Evolutionary conservation across 2,888 invertebrate genomes (phyloP).

Genomic region (Lithophane semibrunnea): DNA sequence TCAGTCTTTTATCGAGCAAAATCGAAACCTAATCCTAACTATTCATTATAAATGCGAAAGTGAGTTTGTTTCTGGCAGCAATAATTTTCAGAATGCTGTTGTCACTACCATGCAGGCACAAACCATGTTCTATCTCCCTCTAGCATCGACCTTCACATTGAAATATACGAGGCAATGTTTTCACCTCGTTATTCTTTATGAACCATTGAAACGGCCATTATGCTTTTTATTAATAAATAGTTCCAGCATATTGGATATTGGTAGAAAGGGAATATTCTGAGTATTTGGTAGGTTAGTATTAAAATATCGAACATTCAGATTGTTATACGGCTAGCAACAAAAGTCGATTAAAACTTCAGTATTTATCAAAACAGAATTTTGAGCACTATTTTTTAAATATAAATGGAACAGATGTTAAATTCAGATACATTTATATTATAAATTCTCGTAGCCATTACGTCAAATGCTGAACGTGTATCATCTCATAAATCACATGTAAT

Average conservation of each 20-base stretch:
- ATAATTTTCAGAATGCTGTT: not conserved
- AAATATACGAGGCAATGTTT: slow-evolving; percentile 30
- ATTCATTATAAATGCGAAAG: no score
- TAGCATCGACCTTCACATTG: slow-evolving; percentile 21
- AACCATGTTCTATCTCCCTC: not conserved
- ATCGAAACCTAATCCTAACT: no score
- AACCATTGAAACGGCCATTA: slow-evolving; percentile 3
- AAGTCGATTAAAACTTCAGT: not conserved
- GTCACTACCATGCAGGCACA: not conserved
- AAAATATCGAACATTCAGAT: slow-evolving; percentile 12
- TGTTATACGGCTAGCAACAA: not conserved
- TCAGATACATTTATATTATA: not conserved
- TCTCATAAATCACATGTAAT: not conserved
- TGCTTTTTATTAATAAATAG: slow-evolving; percentile 40
- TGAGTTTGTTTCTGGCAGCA: not conserved
- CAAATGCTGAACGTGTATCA: not conserved
- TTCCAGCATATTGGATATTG: slow-evolving; percentile 29
- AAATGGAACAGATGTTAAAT: not conserved
- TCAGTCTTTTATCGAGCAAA: no score
- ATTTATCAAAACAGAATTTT: not conserved
- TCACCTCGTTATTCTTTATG: slow-evolving; percentile 37
- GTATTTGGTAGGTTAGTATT: not conserved
- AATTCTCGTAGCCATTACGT: not conserved
- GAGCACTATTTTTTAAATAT: no score
- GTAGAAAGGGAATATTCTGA: slow-evolving; percentile 1